These are phyloP conservation scores for Baryphthengus martii DNA, from an alignment of 2,113 vertebrate genomes.

Conservation along the genomic window DNA sequence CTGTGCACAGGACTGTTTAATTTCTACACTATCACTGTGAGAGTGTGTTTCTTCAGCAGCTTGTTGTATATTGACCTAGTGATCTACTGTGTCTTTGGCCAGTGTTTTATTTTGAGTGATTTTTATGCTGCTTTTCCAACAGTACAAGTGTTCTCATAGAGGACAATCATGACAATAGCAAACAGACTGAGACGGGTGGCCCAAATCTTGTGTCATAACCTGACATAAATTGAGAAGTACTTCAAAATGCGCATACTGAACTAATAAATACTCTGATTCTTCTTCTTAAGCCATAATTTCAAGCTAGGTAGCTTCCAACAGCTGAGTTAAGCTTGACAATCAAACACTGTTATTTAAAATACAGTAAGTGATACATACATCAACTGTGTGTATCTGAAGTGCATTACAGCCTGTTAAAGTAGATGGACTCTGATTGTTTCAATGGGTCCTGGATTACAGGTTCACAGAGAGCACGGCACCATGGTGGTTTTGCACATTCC, in stretches of 20 bases:
- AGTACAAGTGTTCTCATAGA: background rate
- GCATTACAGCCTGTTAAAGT: background rate
- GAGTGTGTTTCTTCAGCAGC: background rate
- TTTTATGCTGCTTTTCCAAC: background rate
- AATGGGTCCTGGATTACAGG: background rate
- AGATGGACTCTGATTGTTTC: background rate
- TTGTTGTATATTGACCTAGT: background rate
- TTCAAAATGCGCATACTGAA: background rate
- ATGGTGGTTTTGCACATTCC: rapidly evolving
- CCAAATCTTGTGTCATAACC: background rate
- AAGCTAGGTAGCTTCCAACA: background rate
- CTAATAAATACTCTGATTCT: background rate
- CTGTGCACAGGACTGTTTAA: background rate
- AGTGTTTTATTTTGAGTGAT: background rate
- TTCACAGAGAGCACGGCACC: background rate
- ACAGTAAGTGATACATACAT: background rate
- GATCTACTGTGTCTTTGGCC: background rate
- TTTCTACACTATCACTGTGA: background rate
- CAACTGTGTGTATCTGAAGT: rapidly evolving
- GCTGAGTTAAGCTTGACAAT: background rate
- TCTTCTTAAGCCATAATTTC: background rate
- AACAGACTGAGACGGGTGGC: background rate
- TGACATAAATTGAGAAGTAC: background rate
- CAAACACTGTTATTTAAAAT: background rate
- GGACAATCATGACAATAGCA: background rate